A percentile compares a stretch with the other conserved stretches of the same genome.
Conservation (phyloP, 1,140 invertebrate species). For the Physella acuta region DNA sequence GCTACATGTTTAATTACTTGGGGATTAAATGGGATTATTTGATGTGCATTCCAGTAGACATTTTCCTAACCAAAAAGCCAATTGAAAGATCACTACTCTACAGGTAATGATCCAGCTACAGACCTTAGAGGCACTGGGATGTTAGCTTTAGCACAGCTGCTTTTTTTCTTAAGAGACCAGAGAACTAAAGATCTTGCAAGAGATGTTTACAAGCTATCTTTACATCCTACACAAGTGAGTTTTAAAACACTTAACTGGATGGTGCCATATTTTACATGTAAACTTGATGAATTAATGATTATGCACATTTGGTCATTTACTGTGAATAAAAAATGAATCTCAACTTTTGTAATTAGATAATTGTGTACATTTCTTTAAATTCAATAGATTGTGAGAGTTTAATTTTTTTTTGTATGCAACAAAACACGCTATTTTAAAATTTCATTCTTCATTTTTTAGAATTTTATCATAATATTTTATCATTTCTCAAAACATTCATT, state of each 20-base stretch:
- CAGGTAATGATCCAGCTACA: conserved; percentile 66
- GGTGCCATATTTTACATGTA: background rate
- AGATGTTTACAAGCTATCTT: conserved; percentile 63
- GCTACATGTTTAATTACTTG: too few relatives aligned
- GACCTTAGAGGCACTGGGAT: conserved; percentile 65
- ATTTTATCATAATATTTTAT: background rate
- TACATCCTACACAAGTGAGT: conserved; percentile 60
- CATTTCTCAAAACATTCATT: background rate
- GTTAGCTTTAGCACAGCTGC: conserved; percentile 63
- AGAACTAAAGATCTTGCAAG: conserved; percentile 57
- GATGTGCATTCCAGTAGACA: too few relatives aligned
- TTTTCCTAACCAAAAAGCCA: too few relatives aligned
- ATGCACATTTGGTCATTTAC: background rate
- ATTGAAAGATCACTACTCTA: conserved; percentile 18
- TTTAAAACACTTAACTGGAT: background rate
- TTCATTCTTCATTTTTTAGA: background rate
- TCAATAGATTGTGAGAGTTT: too few relatives aligned
- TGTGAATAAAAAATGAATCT: background rate
- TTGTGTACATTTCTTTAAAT: too few relatives aligned
- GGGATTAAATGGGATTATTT: too few relatives aligned
- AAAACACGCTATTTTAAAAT: too few relatives aligned
- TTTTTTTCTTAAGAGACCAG: conserved; percentile 60
- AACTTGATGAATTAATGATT: background rate
- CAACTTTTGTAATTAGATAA: background rate
- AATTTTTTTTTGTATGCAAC: too few relatives aligned